A percentile compares a stretch with the other conserved stretches of the same genome.
Conservation (phyloP, 2,797 vertebrate genomes). For the Linurgus olivaceus region DNA sequence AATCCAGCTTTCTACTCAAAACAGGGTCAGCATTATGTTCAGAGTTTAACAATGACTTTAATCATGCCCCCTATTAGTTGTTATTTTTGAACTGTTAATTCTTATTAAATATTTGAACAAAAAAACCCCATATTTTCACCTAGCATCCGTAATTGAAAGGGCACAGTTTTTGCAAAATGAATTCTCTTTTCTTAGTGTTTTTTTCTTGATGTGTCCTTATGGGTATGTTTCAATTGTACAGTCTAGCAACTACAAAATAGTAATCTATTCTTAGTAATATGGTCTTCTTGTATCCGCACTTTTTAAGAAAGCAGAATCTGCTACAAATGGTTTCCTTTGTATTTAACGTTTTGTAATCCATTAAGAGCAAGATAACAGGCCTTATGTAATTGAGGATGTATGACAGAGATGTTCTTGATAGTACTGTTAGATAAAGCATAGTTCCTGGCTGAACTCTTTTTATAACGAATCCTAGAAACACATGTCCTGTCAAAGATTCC, state of each 20-base stretch:
- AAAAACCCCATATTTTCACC: neutral
- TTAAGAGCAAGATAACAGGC: neutral
- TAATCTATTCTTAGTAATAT: neutral
- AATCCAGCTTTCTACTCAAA: neutral
- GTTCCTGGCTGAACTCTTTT: neutral
- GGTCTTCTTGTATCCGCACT: neutral
- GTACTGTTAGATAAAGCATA: neutral
- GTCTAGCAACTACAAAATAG: neutral
- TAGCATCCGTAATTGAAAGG: neutral
- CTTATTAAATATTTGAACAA: neutral
- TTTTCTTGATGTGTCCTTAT: neutral
- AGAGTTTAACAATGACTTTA: neutral
- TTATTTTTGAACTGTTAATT: neutral
- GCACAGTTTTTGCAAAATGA: fast-evolving
- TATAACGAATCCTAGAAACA: neutral
- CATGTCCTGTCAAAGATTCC: neutral
- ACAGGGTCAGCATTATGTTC: neutral
- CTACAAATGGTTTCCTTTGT: neutral
- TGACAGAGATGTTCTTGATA: neutral
- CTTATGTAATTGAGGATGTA: neutral
- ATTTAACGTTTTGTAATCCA: neutral
- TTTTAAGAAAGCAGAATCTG: neutral
- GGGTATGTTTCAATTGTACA: neutral
- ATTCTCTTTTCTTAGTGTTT: neutral
- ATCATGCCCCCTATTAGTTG: neutral